Evolutionary conservation across 2,888 invertebrate genomes (phyloP).

Genomic region (Caenorhabditis sp.): DNA sequence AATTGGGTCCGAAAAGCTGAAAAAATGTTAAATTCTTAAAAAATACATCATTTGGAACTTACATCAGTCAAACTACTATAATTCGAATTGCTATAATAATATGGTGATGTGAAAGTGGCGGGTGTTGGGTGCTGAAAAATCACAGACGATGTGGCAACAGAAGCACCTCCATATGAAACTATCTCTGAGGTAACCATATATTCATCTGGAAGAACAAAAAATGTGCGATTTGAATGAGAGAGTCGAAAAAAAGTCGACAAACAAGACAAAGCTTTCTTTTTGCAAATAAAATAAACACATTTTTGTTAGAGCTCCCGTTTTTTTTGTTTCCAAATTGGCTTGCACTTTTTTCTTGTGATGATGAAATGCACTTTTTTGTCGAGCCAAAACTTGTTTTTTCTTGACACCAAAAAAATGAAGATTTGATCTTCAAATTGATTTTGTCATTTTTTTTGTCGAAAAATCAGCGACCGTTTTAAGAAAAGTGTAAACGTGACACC

Average conservation of each 20-base stretch:
- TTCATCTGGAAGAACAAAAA: slow-evolving; percentile 35
- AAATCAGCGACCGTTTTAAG: no score
- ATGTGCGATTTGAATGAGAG: background rate
- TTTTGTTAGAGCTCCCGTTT: background rate
- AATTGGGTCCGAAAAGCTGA: slow-evolving; percentile 8
- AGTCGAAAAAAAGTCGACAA: slow-evolving; percentile 2
- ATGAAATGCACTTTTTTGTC: no score
- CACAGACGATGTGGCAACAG: slow-evolving; percentile 18
- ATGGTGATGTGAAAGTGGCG: background rate
- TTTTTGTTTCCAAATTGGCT: background rate
- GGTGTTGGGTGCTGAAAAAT: background rate
- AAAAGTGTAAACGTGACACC: no score
- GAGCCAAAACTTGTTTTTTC: no score
- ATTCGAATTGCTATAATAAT: background rate
- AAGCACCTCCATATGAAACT: slow-evolving; percentile 46
- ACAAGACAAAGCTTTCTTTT: background rate
- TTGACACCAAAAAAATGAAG: no score
- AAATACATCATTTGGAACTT: background rate
- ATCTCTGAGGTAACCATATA: slow-evolving; percentile 46
- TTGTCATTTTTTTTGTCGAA: no score
- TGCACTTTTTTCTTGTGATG: no score
- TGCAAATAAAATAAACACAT: slow-evolving; percentile 1
- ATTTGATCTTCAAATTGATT: no score
- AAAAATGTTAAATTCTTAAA: no score
- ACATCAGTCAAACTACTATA: background rate